These are phyloP conservation scores for Hyposoter didymator DNA, from an alignment of 2,888 invertebrate genomes.

Conservation along the genomic window DNA sequence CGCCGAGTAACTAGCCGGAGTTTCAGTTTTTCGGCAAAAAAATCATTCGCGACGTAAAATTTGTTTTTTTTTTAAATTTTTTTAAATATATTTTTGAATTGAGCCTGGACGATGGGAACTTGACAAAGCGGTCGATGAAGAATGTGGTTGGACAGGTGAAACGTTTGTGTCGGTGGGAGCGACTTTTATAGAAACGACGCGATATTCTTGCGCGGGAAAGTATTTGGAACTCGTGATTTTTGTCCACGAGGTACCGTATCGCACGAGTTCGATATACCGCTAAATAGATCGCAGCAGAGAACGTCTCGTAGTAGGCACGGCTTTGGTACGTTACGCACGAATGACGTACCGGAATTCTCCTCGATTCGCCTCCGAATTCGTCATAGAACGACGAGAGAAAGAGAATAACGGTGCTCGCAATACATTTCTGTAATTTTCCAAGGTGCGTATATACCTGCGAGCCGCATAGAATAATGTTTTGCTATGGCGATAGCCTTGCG, in stretches of 20 bases:
- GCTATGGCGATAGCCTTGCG: neutral
- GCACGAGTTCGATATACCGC: slow-evolving; percentile 41
- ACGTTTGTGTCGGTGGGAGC: neutral
- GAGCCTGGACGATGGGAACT: neutral
- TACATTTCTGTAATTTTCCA: slow-evolving; percentile 21
- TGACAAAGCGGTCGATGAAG: neutral
- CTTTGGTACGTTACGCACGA: slow-evolving; percentile 55
- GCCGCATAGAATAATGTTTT: neutral
- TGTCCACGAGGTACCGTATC: neutral
- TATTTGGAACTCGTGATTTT: neutral
- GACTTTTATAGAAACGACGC: neutral
- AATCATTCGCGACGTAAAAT: neutral
- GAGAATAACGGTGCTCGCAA: slow-evolving; percentile 45
- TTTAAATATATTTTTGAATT: neutral
- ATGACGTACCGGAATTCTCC: slow-evolving; percentile 49
- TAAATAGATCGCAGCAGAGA: slow-evolving; percentile 30
- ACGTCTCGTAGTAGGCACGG: neutral
- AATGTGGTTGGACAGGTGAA: neutral
- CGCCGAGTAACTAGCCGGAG: neutral
- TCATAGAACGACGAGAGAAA: slow-evolving; percentile 1
- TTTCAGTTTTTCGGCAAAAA: neutral
- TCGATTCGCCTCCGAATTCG: slow-evolving; percentile 50
- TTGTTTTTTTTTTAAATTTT: neutral
- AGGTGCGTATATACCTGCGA: neutral
- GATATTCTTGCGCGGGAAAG: neutral